Base-by-base conservation (phyloP, 2,888 invertebrate genomes). In the Hydraecia micacea region DNA sequence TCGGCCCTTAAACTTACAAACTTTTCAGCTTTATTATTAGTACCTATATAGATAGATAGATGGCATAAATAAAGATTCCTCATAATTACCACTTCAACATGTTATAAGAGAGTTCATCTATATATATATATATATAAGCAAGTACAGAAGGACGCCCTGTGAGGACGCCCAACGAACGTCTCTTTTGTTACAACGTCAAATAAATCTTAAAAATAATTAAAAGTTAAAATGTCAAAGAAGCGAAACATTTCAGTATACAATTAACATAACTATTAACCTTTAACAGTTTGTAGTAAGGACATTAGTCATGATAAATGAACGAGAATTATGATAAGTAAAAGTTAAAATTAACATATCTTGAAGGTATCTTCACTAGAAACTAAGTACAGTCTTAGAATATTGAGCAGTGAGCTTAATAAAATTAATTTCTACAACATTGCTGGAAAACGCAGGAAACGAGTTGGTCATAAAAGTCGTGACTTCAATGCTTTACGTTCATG, bases 301-400 rank as follows among this genome's bases (percentile, higher is more conserved):
- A 32, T 42, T 62, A 65, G 49, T 69, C 36, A 49, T 77, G 73
- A 73, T 73, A 78, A 71, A 73, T 49, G 28, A 65, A 71, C 58
- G 18, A 65, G 73, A 78, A 74, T 70, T 70, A 75, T 77, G 25
- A 55, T 52, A 72, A 71, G 74, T 82, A 78, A 78, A 81, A 84
- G 66, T 73, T 60, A 21, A 21, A 69, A 74, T 80, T 77, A 58
- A 60, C 79, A 72, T 77, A 62, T 75, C 42, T 76, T 78, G 63
- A 69, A 75, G 52, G 62, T 69, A 73, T 75, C 52, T 75, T 62
- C 62, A 68, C 66, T 80, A 73, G 68, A 80, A 81, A 71, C 70
- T 63, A 46, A 52, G 73, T 63, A 74, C 67, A 28, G 67, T 63
- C 42, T 63, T 55, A 74, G 72, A 79, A 83, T 75, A 83, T 83